Evolutionary conservation across 2,888 invertebrate species (phyloP), one percentile per base, ranked within the genome.

Genomic region (Fabriciana adippe): DNA sequence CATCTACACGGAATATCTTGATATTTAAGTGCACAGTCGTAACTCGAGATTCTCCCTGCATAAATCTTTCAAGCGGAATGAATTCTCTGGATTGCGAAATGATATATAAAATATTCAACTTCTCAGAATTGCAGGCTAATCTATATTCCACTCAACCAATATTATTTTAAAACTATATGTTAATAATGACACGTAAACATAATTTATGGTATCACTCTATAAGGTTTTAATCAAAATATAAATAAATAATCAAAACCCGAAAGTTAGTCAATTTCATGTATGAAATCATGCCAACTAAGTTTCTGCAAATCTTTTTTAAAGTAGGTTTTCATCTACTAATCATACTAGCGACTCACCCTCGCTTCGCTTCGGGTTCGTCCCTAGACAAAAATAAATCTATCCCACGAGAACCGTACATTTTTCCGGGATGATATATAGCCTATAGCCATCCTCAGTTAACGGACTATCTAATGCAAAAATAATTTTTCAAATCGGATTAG

Each of bases 61-160:
- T 90, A 91, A 90, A 92, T 91, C 90, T 89, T 89, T 88, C 87
- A 82, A 86, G 85, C 83, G 82, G 88, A 86, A 89, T 89, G 88
- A 88, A 91, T 90, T 86, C 79, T 77, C 81, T 78, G 81, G 82
- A 85, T 87, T 87, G 81, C 85, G 87, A 89, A 87, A 89, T 90
- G 89, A 87, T 90, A 89, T 84, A 86, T 92, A 83, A 90, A 90
- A 89, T 90, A 91, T 92, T 92, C 87, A 90, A 84, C 73, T 81
- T 76, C 84, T 86, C 82, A 83, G 82, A 87, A 87, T 89, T 89
- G 87, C 89, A 87, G 83, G 82, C 88, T 85, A 86, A 86, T 88
- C 88, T 86, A 85, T 81, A 81, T 82, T 84, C 54, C 54, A 53
- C 18, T 55, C 54, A 54, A 47, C 60, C 54, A 14, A 60, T 75